phyloP scores from a whole-genome alignment of 1,140 invertebrate genomes.

The Drosophila parabipectinata region DNA sequence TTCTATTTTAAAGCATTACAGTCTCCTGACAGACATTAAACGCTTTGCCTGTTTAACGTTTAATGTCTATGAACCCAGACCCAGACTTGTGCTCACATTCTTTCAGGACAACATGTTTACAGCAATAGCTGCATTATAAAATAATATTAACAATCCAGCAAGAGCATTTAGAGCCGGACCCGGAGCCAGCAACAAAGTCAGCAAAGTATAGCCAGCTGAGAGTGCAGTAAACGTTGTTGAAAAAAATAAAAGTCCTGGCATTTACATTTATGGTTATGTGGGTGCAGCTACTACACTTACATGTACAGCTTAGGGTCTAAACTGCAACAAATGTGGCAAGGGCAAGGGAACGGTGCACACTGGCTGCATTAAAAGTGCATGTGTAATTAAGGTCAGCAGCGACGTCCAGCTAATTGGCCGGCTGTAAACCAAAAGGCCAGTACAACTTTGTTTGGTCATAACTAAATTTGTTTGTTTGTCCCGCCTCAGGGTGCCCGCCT shows the following conservation, averaged over 20 bases:
- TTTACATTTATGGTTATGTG: conserved; percentile 75
- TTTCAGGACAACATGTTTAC: conserved; percentile 50
- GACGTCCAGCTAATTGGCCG: conserved; percentile 60
- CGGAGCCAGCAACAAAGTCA: conserved; percentile 50
- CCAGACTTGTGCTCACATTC: conserved; percentile 27
- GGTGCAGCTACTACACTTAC: conserved; percentile 38
- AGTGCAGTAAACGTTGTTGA: conserved; percentile 7
- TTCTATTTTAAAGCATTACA: conserved; percentile 6
- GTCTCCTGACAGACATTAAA: conserved; percentile 33
- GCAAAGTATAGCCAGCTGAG: conserved; percentile 40
- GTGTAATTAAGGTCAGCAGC: conserved; percentile 58
- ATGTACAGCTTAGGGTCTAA: conserved; percentile 45
- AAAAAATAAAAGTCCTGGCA: conserved; percentile 31
- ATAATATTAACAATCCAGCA: conserved; percentile 75
- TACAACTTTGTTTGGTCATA: conserved; percentile 56
- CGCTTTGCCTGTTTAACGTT: conserved; percentile 41
- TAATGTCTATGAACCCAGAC: conserved; percentile 31
- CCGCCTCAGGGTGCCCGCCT: conserved; percentile 19
- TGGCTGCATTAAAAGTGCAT: conserved; percentile 62
- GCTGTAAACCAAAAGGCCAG: conserved; percentile 25
- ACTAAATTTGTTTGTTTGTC: conserved; percentile 57
- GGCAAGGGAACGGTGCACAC: conserved; percentile 20
- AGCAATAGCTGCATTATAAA: conserved; percentile 66
- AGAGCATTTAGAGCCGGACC: conserved; percentile 47
- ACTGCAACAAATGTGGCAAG: conserved; percentile 46